A percentile compares a stretch with the other conserved stretches of the same genome.
These are phyloP conservation scores for Heterochromis multidens DNA, from an alignment of 2,113 vertebrate species.

Conservation along the genomic window DNA sequence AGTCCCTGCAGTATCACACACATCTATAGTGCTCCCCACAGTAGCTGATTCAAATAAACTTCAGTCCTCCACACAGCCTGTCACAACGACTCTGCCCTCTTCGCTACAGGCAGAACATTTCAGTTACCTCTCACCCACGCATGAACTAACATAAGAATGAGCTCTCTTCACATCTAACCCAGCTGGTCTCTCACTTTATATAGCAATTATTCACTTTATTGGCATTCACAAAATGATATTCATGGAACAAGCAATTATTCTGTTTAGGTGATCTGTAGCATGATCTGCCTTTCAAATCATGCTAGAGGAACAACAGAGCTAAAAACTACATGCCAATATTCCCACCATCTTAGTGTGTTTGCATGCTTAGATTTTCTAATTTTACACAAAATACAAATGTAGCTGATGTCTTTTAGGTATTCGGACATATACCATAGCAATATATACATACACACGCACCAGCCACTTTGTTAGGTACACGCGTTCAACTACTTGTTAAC, in stretches of 20 bases:
- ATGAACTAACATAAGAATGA: not conserved
- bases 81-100: constrained; percentile 5
- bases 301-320: not conserved
- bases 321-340: not conserved
- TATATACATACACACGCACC: not conserved
- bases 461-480: not conserved
- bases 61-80: not conserved
- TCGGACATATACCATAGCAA: not conserved
- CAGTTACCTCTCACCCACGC: not conserved
- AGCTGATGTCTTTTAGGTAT: not conserved
- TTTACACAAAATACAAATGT: not conserved
- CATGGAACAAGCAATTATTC: not conserved
- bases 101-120: not conserved
- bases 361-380: not conserved
- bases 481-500: not conserved
- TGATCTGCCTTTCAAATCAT: not conserved
- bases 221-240: not conserved
- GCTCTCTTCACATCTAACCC: not conserved
- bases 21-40: not conserved
- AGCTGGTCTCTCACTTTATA: not conserved
- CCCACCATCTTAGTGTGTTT: not conserved
- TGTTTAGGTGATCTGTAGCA: not conserved
- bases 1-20: not conserved
- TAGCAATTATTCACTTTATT: not conserved
- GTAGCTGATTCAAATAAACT: not conserved